Percentiles rank a stretch among this genome's conserved stretches.
Conservation (phyloP, 2,888 invertebrate species). For the Troides aeacus region DNA sequence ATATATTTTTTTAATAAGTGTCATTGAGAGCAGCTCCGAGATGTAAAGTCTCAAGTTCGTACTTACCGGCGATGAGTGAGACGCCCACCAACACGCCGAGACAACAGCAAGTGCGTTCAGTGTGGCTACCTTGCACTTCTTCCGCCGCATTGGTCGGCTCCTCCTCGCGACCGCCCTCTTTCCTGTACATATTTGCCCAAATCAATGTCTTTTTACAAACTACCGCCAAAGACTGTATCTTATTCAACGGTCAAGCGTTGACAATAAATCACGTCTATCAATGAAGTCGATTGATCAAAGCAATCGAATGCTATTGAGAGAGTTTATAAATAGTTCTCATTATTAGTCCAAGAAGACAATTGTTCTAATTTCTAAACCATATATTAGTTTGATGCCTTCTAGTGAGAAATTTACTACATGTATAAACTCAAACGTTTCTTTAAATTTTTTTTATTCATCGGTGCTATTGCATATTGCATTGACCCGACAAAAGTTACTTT, state of each 20-base stretch:
- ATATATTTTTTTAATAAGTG: too few species aligned
- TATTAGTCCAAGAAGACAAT: not conserved
- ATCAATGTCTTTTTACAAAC: not conserved
- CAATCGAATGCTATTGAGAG: not conserved
- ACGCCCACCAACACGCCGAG: conserved; percentile 77
- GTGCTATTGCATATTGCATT: too few species aligned
- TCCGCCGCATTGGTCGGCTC: conserved; percentile 68
- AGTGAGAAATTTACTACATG: not conserved
- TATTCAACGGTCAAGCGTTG: not conserved
- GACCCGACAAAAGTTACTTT: too few species aligned
- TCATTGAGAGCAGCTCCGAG: not conserved
- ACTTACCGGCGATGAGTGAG: conserved; percentile 75
- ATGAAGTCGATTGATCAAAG: not conserved
- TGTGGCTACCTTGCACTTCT: conserved; percentile 64
- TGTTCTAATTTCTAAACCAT: not conserved
- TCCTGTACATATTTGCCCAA: conserved; percentile 48
- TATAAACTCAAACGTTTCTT: not conserved
- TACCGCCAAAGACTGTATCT: not conserved
- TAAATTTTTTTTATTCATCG: too few species aligned
- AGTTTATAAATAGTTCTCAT: not conserved
- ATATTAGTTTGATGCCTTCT: too few species aligned
- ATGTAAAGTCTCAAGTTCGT: not conserved
- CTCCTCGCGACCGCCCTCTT: conserved; percentile 77
- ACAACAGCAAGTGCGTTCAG: conserved; percentile 75
- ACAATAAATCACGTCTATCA: not conserved